Percentiles rank a stretch among this genome's conserved stretches.
These are phyloP conservation scores for Gryon sp. DNA, from an alignment of 1,140 invertebrate genomes.

Conservation along the genomic window DNA sequence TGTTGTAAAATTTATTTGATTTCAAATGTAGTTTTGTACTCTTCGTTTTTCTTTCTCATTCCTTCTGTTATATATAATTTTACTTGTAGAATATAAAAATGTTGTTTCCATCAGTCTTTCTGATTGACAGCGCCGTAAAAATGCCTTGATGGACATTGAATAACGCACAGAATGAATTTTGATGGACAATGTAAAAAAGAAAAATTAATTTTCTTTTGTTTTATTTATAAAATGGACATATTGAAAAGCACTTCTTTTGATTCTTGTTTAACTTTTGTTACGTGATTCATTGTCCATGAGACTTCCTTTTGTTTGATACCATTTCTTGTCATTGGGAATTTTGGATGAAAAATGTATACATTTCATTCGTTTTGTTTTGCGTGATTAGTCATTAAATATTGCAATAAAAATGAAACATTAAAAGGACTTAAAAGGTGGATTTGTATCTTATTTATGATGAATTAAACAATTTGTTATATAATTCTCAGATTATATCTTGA, in stretches of 20 bases:
- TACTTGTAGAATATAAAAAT: not conserved
- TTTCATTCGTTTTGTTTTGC: no score
- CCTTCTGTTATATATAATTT: not conserved
- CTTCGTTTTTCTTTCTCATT: no score
- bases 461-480: no score
- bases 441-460: no score
- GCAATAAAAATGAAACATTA: no score
- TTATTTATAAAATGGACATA: conserved; percentile 9
- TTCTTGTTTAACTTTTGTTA: conserved; percentile 16
- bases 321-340: conserved; percentile 14
- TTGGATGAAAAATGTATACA: not conserved
- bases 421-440: no score
- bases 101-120: conserved; percentile 1
- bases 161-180: not conserved
- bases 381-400: no score
- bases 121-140: conserved; percentile 18
- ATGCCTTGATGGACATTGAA: conserved; percentile 2
- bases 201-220: conserved; percentile 25
- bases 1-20: no score
- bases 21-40: no score
- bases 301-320: conserved; percentile 14
- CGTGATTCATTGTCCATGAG: conserved; percentile 15
- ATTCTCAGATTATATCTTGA: no score
- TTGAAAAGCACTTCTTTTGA: conserved; percentile 9
- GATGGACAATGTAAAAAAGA: conserved; percentile 14